These are phyloP conservation scores for Torymus texanus DNA, from an alignment of 2,888 invertebrate species.

Conservation along the genomic window DNA sequence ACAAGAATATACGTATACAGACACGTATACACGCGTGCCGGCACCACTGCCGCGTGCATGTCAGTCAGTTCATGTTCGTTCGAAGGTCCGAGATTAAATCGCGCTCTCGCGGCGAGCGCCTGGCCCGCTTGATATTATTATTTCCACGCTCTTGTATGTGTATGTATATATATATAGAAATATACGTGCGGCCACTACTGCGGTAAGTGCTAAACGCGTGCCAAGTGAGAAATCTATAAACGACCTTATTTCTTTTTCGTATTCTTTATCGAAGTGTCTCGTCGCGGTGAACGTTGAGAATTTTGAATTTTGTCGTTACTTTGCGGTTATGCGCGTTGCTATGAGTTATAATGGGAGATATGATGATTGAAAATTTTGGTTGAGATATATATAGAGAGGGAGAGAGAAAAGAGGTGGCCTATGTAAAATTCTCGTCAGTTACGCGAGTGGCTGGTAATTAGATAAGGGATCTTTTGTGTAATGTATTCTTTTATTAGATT, in stretches of 20 bases:
- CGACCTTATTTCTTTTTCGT: conserved; percentile 47
- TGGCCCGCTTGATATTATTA: conserved; percentile 68
- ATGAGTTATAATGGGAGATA: no score
- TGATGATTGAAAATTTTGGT: no score
- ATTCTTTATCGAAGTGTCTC: not conserved
- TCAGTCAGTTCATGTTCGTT: conserved; percentile 65
- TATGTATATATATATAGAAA: no score
- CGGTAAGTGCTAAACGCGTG: conserved; percentile 7
- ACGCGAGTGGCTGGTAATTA: no score
- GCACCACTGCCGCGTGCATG: conserved; percentile 62
- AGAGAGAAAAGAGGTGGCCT: no score
- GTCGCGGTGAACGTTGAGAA: no score
- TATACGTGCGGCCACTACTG: no score
- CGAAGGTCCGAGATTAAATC: conserved; percentile 69
- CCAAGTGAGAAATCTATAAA: conserved; percentile 49
- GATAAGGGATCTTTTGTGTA: conserved; percentile 21
- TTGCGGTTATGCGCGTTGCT: no score
- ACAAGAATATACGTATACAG: conserved; percentile 7
- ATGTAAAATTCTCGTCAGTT: no score
- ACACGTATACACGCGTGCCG: conserved; percentile 18
- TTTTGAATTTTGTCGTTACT: no score
- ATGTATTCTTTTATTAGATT: conserved; percentile 38
- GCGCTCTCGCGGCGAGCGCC: conserved; percentile 50
- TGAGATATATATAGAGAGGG: no score
- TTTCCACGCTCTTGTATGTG: conserved; percentile 60